Evolutionary conservation across 35 echinoderm and acorn worm species (phyloP), one percentile per base, ranked within the genome.

Genomic region (Apostichopus parvimensis): DNA sequence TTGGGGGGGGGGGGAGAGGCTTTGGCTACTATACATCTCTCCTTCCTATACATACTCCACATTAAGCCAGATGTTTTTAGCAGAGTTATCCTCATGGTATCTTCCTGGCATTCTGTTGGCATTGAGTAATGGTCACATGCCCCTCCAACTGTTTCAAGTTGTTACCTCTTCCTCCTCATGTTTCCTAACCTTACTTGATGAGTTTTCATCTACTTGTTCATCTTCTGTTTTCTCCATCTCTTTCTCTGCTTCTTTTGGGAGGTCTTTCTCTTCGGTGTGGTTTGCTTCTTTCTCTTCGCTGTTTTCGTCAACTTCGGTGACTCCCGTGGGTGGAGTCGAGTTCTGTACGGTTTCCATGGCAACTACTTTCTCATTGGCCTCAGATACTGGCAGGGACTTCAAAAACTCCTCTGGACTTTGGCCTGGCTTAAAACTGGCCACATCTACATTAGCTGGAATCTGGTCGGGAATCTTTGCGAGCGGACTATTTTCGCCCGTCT

Each of bases 321-420:
- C 7, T 1, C 1, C 71, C 4, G 15, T 18, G 17, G 71, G n/a
- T 75, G 71, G 20, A 18, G 71, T 75, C 7, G 20, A 75, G 20
- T 22, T 22, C 71, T 75, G 71, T 75, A 22, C 17, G 14, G 71
- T 75, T 18, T 75, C 71, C 71, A 75, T 75, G 71, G 71, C 71
- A 75, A 75, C 13, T 1, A 61, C 58, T 61, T 61, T 12, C 71
- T 75, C 71, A 20, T 18, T n/a, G n/a, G 20, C 21, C n/a, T 75
- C 17, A 75, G 14, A 0, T 75, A 22, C 21, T 75, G 79, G 79
- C 20, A 82, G 14, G 20, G 79, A 56, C 52, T 82, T 82, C 79
- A 82, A 14, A 57, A 82, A 82, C 9, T 82, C 53, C 79, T 82
- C 52, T n/a, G 52, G 79, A 57, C 20, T 82, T 82, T 82, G 79